Conservation (phyloP, 2,888 invertebrate genomes). For the Salticus scenicus region DNA sequence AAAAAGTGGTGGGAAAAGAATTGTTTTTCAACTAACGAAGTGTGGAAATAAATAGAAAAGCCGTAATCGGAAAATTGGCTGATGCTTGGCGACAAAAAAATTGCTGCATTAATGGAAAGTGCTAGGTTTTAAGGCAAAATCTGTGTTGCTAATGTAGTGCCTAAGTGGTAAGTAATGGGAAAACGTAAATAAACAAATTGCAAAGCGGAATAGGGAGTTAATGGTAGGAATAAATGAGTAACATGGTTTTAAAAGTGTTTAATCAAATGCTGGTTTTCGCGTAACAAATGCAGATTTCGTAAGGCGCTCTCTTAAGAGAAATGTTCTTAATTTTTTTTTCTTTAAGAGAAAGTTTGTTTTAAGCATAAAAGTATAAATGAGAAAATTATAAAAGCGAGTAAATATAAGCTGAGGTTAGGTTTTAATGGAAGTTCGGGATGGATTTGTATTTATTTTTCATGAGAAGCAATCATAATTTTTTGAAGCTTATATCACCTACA, state of each 20-base stretch:
- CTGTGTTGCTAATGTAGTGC: slow-evolving; percentile 7
- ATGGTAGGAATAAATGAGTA: slow-evolving; percentile 2
- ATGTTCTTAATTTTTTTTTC: no score
- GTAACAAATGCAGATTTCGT: neutral
- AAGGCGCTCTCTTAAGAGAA: neutral
- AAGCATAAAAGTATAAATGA: neutral
- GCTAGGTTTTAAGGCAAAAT: neutral
- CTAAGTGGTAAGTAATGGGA: slow-evolving; percentile 12
- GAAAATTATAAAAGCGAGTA: neutral
- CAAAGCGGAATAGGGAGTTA: neutral
- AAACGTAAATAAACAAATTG: slow-evolving; percentile 11
- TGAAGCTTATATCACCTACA: no score
- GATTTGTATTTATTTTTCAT: no score
- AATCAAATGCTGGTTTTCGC: slow-evolving; percentile 2
- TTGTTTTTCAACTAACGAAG: slow-evolving; percentile 9
- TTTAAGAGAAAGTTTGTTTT: neutral
- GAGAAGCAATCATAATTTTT: no score
- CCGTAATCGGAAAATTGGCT: slow-evolving; percentile 14
- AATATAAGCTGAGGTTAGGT: neutral
- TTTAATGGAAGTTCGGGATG: neutral
- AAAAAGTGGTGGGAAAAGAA: neutral
- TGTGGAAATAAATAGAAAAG: slow-evolving; percentile 14
- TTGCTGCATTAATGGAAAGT: neutral
- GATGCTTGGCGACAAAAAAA: slow-evolving; percentile 8
- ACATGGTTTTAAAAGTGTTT: neutral